Base-by-base conservation (phyloP, 2,888 invertebrate species). In the Helobdella robusta region DNA sequence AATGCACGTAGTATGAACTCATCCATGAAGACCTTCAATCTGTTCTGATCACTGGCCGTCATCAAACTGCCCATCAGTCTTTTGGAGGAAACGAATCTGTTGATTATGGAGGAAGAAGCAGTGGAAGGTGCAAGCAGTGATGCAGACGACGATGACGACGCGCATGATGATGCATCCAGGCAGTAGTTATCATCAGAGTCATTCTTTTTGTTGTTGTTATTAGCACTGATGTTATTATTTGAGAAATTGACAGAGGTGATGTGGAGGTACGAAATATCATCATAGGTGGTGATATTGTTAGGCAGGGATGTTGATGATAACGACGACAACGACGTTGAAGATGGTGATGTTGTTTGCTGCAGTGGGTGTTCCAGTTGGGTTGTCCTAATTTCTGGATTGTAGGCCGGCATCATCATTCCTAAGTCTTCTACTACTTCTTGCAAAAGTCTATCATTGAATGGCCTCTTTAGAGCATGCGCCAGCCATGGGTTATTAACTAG, bases 1-100 rank as follows among this genome's bases (percentile, higher is more conserved):
- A 97, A 81, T 28, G 90, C 89, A 74, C 88, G 86, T 18, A 87
- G 83, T 67, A 88, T 86, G 81, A 92, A 94, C 75, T 94, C 92
- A 74, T 87, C 87, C 50, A 94, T 84, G 75, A 94, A 87, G 71
- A 85, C 84, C 73, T 88, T 86, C 50, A 95, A 83, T 73, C 88
- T 85, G 74, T 93, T 91, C 60, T 91, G 83, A 81, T 95, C 95
- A 75, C 85, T 86, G 0, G 85, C 81, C 54, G 88, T 87, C 48
- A 95, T 82, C 74, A 87, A 87, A 68, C 84, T 70, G 3, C 81
- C 81, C 68, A 80, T 79, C 48, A 72, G 73, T 40, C 35, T 48
- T 66, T 74, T 11, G 4, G 54, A 54, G 30, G 32, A 11, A 15
- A 54, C 11, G 18, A 28, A 54, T 32, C 54, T 54, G 30, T 54